Base-by-base conservation (phyloP, 2,797 vertebrate genomes). In the Selene dorsalis region DNA sequence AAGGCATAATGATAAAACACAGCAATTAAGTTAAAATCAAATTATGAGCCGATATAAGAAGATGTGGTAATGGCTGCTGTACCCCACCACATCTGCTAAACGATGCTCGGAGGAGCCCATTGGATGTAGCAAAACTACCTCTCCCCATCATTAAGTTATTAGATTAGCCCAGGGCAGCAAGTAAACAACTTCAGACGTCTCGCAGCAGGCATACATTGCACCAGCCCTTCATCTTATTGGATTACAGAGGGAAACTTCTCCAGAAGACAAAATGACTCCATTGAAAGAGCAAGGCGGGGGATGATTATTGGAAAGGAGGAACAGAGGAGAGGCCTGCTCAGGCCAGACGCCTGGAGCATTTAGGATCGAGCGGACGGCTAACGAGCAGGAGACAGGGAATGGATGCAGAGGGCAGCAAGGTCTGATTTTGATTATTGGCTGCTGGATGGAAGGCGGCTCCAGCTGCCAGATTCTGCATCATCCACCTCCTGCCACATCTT, bases 141-240 rank as follows among this genome's bases (percentile, higher is more conserved):
- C 84, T 89, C 82, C 85, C 85, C 87, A 71, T 93, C 93, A 92
- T 94, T 93, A 91, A 89, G 91, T 90, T 92, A 94, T 94, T 92
- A 93, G 90, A 94, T 91, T 91, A 88, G 86, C 92, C 91, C 1
- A 20, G 64, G 88, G 94, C 91, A 75, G 87, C 68, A 20, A 84
- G 91, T 92, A 93, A 94, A 94, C 94, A 94, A 87, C 90, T 89
- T 89, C 75, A 91, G 91, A 91, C 85, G 83, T 89, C 86, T 91
- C 77, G 28, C 86, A 85, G 92, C 85, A 77, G 79, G 83, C 87
- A 60, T 38, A 52, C 73, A 64, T 77, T 79, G 79, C 73, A 77
- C 79, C 84, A 90, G 87, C 70, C 82, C 75, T 85, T 84, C 24
- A 79, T 47, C 32, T 92, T 92, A 94, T 93, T 92, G 89, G 85